Evolutionary conservation across 2,113 vertebrate species (phyloP).

Genomic region (Tichodroma muraria): DNA sequence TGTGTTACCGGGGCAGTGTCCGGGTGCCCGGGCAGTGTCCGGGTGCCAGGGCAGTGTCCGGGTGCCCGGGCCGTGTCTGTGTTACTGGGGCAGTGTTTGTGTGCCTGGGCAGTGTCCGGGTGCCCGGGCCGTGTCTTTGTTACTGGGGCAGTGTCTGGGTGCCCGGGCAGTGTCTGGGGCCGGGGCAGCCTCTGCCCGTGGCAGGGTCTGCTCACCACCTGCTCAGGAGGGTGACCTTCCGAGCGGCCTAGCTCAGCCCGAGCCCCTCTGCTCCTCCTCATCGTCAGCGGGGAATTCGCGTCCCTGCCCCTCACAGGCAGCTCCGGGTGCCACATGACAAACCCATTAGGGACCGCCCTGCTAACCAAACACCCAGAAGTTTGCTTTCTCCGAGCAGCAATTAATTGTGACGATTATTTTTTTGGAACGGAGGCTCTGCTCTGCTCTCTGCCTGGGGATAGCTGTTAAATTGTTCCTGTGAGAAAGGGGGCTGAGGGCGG

Average conservation of each 20-base stretch:
- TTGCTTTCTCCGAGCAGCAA: background rate
- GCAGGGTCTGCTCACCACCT: background rate
- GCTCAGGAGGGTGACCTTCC: too few relatives aligned
- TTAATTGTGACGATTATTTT: background rate
- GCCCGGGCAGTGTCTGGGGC: too few relatives aligned
- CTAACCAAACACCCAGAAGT: background rate
- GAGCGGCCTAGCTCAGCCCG: too few relatives aligned
- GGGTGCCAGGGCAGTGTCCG: too few relatives aligned
- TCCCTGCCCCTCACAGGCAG: background rate
- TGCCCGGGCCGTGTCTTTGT: too few relatives aligned
- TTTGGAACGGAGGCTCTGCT: background rate
- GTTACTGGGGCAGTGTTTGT: too few relatives aligned
- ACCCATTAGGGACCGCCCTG: background rate
- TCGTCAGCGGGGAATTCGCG: background rate
- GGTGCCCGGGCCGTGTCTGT: too few relatives aligned
- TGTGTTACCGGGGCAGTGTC: too few relatives aligned
- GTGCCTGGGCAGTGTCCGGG: too few relatives aligned
- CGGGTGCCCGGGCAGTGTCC: too few relatives aligned
- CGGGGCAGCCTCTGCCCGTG: background rate
- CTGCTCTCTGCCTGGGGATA: background rate
- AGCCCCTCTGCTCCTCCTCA: background rate
- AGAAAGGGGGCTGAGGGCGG: constrained; percentile 8
- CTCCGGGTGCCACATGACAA: background rate
- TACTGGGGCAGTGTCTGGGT: too few relatives aligned
- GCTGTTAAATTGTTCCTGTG: constrained; percentile 37